Evolutionary conservation across 2,797 vertebrate genomes (phyloP).

Genomic region (Fratercula arctica): DNA sequence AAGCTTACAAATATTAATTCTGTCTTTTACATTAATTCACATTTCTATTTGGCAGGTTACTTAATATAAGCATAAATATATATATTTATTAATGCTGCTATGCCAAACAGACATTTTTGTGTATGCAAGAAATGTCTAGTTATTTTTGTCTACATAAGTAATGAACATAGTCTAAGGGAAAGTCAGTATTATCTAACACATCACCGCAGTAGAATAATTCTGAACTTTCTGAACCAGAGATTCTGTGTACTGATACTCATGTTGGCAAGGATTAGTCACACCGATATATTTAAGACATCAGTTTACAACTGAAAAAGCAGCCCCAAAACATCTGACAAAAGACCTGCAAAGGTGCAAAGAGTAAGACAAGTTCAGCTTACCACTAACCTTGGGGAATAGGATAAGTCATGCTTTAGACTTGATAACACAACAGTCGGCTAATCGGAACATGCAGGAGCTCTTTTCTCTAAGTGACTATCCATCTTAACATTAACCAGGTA

Average conservation of each 20-base stretch:
- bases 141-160: background rate
- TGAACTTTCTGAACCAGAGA: background rate
- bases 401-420: background rate
- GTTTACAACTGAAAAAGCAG: background rate
- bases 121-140: background rate
- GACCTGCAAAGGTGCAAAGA: background rate
- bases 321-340: background rate
- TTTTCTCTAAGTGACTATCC: background rate
- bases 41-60: background rate
- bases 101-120: background rate
- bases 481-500: background rate
- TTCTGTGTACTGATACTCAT: background rate
- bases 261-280: background rate
- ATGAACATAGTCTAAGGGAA: background rate
- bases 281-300: background rate
- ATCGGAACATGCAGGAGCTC: background rate
- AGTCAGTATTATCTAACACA: background rate
- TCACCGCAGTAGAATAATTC: background rate
- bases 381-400: background rate
- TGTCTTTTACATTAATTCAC: background rate
- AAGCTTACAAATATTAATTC: background rate
- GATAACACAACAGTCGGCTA: background rate
- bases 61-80: background rate
- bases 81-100: background rate
- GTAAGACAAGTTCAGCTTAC: background rate